Conservation (phyloP, 1,140 invertebrate genomes). For the Caerostris darwini region DNA sequence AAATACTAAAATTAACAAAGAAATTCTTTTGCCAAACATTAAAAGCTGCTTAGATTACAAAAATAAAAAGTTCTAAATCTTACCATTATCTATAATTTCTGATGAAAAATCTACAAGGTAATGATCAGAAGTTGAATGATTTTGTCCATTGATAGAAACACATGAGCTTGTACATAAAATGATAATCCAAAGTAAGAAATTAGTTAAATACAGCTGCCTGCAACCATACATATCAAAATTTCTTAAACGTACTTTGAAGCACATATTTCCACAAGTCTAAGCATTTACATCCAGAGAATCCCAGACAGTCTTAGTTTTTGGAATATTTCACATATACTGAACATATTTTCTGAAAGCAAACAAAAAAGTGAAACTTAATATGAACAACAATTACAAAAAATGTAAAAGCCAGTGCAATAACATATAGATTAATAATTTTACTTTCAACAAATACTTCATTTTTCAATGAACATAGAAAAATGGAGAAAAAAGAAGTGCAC, state of each 20-base stretch:
- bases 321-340: background rate
- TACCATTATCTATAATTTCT: conserved; percentile 81
- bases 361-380: background rate
- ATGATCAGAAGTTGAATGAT: conserved; percentile 51
- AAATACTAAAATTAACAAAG: too few species aligned
- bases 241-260: conserved; percentile 60
- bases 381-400: background rate
- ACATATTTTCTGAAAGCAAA: background rate
- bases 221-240: background rate
- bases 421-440: too few species aligned
- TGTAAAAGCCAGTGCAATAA: too few species aligned
- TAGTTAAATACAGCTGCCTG: background rate
- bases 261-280: conserved; percentile 16
- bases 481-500: too few species aligned
- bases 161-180: conserved; percentile 1
- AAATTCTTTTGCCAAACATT: too few species aligned
- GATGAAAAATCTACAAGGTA: conserved; percentile 80
- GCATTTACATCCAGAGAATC: background rate
- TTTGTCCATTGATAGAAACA: conserved; percentile 50
- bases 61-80: conserved; percentile 46
- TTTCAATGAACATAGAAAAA: too few species aligned
- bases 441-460: too few species aligned
- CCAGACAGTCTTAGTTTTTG: too few species aligned
- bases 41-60: too few species aligned
- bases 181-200: conserved; percentile 15